Conservation (phyloP, 2,797 vertebrate species). For the Cossypha polioptera region DNA sequence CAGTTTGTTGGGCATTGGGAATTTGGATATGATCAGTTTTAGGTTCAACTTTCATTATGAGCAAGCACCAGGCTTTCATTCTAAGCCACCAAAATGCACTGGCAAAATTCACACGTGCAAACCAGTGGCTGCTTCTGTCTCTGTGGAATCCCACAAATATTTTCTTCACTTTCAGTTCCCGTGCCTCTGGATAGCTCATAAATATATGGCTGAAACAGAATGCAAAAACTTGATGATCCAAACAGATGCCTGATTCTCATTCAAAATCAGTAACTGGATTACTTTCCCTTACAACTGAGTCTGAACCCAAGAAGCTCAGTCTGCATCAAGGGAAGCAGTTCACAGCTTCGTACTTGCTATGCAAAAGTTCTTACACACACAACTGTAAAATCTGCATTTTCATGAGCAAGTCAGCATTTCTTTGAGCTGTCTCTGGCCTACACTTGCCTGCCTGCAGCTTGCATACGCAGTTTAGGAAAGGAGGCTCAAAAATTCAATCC, state of each 20-base stretch:
- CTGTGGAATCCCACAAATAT: conserved; percentile 39
- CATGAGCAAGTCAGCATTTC: conserved; percentile 50
- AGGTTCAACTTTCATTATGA: conserved; percentile 17
- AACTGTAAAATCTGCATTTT: conserved; percentile 59
- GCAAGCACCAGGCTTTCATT: conserved; percentile 25
- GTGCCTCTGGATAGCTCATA: background rate
- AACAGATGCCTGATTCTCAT: background rate
- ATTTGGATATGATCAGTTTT: background rate
- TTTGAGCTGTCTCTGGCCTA: conserved; percentile 22
- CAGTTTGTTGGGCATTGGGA: background rate
- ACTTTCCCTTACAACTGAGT: conserved; percentile 23
- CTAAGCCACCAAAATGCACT: background rate
- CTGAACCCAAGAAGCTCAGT: conserved; percentile 1
- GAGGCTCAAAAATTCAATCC: background rate
- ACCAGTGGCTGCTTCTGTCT: background rate
- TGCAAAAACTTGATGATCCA: background rate
- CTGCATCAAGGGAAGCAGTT: background rate
- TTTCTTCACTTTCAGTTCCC: conserved; percentile 41
- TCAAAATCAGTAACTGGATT: background rate
- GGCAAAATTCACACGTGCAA: conserved; percentile 35
- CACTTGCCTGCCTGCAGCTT: conserved; percentile 11
- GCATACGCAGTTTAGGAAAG: background rate
- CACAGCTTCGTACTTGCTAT: conserved; percentile 41
- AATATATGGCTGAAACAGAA: conserved; percentile 4
- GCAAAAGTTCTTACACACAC: conserved; percentile 10